Base-by-base conservation (phyloP, 2,797 vertebrate genomes). In the Clamator glandarius region DNA sequence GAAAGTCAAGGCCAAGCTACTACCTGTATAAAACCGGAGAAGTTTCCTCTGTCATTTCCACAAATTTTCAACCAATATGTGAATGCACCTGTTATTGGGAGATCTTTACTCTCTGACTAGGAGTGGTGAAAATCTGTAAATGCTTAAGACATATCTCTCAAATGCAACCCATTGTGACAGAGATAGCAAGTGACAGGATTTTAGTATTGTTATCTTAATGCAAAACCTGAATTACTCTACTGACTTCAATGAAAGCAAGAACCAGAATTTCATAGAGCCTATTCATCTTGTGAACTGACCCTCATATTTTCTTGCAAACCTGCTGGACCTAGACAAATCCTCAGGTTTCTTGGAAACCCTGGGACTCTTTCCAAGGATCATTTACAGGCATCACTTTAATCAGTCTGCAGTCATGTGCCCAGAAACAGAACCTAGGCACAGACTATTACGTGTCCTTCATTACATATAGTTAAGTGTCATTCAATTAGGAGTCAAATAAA, bases 161-260 rank as follows among this genome's bases (percentile, higher is more conserved):
- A 33, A 28, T n/a, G 5, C 16, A 31, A n/a, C 18, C 70, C 18
- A 33, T 6, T 1, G 0, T 51, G 29, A 66, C 16, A 80, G 29
- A 87, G 13, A 46, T 25, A 69, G 5, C 7, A 25, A 57, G 13
- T 31, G 13, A 50, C 8, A 31, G 3, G 2, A 16, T 76, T 86
- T 75, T 36, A 31, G 13, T n/a, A 25, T 23, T 48, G 35, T 31
- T 61, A 4, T 17, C 51, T 58, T 62, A 54, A 26, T 63, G 33
- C 12, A 82, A 78, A 54, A 4, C 5, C 8, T 24, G 25, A 74
- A 69, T 67, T 85, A 52, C 15, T 84, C 31, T 77, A 16, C 9
- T 72, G n/a, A 17, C 16, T 59, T 42, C n/a, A 55, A 5, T 44
- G 14, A 70, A 5, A 51, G 28, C 15, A 58, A 54, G 42, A 88